Conservation (phyloP, 2,113 vertebrate genomes). For the Cyanoramphus novaezelandiae region DNA sequence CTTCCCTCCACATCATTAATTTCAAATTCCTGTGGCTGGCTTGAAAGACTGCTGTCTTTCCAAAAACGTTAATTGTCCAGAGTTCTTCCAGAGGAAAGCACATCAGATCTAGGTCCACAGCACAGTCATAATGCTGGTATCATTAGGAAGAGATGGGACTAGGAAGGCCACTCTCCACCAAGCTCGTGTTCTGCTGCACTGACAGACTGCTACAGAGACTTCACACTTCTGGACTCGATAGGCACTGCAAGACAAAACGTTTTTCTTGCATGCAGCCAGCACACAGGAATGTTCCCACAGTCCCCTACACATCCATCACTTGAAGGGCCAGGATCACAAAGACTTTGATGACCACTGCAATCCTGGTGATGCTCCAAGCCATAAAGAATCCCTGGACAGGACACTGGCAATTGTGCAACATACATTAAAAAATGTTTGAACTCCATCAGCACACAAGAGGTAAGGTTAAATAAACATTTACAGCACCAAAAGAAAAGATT, state of each 20-base stretch:
- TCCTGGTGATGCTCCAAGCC: background rate
- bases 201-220: background rate
- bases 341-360: background rate
- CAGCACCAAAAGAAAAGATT: background rate
- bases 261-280: background rate
- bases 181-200: background rate
- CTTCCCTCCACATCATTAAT: background rate
- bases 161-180: background rate
- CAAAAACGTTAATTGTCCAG: background rate
- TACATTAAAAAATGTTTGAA: background rate
- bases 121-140: background rate
- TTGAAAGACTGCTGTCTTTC: background rate
- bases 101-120: background rate
- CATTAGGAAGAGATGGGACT: background rate
- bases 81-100: background rate
- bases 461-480: background rate
- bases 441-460: background rate
- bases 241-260: conserved; percentile 36
- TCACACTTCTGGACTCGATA: background rate
- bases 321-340: background rate
- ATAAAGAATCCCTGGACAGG: background rate
- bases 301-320: background rate
- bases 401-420: background rate
- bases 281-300: conserved; percentile 66
- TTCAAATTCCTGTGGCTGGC: background rate